Base-by-base conservation (phyloP, 2,888 invertebrate genomes). In the Xanthostigma xanthostigma region DNA sequence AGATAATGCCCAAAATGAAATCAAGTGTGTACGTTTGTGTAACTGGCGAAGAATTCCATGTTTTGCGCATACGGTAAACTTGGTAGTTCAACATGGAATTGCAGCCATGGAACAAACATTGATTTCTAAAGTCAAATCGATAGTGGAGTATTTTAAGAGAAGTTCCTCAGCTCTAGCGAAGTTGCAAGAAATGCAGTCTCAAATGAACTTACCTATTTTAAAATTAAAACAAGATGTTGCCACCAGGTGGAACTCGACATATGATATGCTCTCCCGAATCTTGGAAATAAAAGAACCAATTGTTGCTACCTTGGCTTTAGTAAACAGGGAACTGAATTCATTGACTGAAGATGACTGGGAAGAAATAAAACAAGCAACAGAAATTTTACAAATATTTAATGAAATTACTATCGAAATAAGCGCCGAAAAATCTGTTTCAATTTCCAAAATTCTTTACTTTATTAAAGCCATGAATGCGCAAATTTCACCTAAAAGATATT, bases 121-220 rank as follows among this genome's bases (percentile, higher is more conserved):
- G n/a, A n/a, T n/a, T n/a, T n/a, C n/a, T 9, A 45, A 49, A 36
- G 42, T 46, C 5, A 49, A 49, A 49, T n/a, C 39, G 11, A 49
- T 41, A 9, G 49, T 49, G 6, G 12, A 36, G 8, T 49, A 14
- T 40, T 49, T 49, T 35, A 44, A 41, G 41, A 44, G 12, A n/a
- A 46, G 49, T 46, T 43, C 49, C 34, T n/a, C 33, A 17, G 45
- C 45, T 34, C 33, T 12, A 33, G 14, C 10, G 39, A 45, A 45
- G n/a, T 9, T 45, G 17, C 36, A 14, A 9, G 2, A 2, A 27
- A 44, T 11, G n/a, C 14, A 44, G n/a, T 39, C 34, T 36, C 40
- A 45, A 44, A 49, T 48, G 43, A 14, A 12, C n/a, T 48, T 17
- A 37, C 9, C 48, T 10, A 27, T 42, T 8, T 36, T 48, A 48